These are phyloP conservation scores for Rhopalosiphum maidis DNA, from an alignment of 1,140 invertebrate genomes.

Conservation along the genomic window DNA sequence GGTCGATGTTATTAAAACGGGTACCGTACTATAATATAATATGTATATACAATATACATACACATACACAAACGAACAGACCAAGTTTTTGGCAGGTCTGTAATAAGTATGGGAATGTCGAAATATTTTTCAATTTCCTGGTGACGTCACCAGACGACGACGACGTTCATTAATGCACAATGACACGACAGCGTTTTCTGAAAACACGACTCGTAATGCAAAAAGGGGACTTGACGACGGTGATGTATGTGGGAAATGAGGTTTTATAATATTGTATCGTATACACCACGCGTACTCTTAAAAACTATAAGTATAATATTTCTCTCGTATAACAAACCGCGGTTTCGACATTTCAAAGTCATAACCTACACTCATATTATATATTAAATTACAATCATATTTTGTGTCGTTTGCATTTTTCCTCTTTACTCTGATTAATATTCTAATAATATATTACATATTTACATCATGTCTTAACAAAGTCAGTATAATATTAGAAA, in stretches of 20 bases:
- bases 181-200: conserved; percentile 48
- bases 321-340: conserved; percentile 12
- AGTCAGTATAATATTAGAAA: neutral
- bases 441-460: neutral
- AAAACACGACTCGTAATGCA: conserved; percentile 12
- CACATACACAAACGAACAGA: conserved; percentile 26
- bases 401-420: conserved; percentile 26
- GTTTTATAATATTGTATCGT: conserved; percentile 31
- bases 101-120: conserved; percentile 54
- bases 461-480: neutral
- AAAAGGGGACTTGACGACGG: conserved; percentile 17
- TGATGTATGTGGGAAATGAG: conserved; percentile 39
- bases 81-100: conserved; percentile 55
- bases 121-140: conserved; percentile 58
- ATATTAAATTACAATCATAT: neutral
- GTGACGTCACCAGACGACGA: conserved; percentile 53
- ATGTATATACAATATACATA: neutral
- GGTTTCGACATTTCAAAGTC: neutral
- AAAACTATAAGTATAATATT: conserved; percentile 9
- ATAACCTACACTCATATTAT: neutral
- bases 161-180: conserved; percentile 54
- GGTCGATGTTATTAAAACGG: conserved; percentile 55
- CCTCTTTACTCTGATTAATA: neutral
- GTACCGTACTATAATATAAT: neutral
- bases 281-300: neutral